Conservation (phyloP, 2,888 invertebrate species). For the Euzophera pinguis region DNA sequence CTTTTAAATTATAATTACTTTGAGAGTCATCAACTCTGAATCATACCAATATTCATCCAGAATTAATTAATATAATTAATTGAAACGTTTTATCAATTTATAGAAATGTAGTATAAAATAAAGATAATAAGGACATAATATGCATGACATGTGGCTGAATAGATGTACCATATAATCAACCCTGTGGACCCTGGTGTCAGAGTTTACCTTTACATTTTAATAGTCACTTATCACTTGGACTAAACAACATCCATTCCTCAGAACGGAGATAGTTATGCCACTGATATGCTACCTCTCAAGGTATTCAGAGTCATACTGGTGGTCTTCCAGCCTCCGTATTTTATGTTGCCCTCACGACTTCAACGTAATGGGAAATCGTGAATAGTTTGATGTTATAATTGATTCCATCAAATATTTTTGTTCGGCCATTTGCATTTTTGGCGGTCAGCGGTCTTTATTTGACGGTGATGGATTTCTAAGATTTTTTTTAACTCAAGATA, state of each 20-base stretch:
- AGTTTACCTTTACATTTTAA: too few species aligned
- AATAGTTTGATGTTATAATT: neutral
- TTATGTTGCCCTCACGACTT: slow-evolving; percentile 1
- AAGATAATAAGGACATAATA: too few species aligned
- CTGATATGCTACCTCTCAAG: slow-evolving; percentile 15
- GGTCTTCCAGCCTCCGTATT: neutral
- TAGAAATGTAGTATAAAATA: too few species aligned
- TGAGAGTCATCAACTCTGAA: too few species aligned
- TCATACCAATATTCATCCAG: too few species aligned
- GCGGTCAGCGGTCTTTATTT: neutral
- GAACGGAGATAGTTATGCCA: slow-evolving; percentile 23
- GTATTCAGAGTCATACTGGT: slow-evolving; percentile 7
- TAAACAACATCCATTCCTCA: slow-evolving; percentile 16
- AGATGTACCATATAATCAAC: too few species aligned
- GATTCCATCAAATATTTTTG: neutral
- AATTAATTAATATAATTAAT: too few species aligned
- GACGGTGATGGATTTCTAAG: neutral
- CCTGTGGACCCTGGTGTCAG: too few species aligned
- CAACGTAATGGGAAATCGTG: neutral
- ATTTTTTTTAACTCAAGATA: too few species aligned
- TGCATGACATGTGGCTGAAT: too few species aligned
- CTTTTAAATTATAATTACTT: too few species aligned
- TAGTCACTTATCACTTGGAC: slow-evolving; percentile 13
- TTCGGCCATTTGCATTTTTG: neutral
- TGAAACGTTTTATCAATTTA: too few species aligned